Evolutionary conservation across 2,888 invertebrate genomes (phyloP).

Genomic region (Trichopria drosophilae): DNA sequence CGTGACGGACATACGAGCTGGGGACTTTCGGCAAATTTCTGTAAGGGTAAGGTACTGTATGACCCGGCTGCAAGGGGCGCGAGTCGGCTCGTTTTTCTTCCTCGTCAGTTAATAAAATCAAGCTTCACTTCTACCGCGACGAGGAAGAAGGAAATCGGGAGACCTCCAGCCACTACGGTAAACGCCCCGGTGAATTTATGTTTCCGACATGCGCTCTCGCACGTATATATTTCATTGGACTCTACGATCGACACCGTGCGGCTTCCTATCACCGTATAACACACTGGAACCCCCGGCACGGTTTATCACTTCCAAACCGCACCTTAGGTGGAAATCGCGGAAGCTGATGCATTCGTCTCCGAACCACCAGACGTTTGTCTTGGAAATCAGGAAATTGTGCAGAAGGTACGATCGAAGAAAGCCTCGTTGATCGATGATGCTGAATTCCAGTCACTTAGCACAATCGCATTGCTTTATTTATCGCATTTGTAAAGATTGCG

Average conservation of each 20-base stretch:
- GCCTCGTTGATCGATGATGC: too few species aligned
- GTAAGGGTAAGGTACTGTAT: not conserved
- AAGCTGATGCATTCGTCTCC: not conserved
- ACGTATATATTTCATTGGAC: conserved; percentile 29
- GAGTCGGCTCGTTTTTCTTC: conserved; percentile 46
- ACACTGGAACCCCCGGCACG: conserved; percentile 30
- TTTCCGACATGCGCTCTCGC: conserved; percentile 37
- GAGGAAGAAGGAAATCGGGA: conserved; percentile 26
- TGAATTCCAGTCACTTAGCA: too few species aligned
- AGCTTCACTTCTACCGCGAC: conserved; percentile 27
- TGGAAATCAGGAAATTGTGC: too few species aligned
- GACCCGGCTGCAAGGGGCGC: conserved; percentile 12
- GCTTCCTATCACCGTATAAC: conserved; percentile 40
- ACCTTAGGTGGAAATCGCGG: not conserved
- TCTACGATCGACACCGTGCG: conserved; percentile 38
- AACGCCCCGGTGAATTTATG: conserved; percentile 43
- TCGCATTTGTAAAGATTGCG: too few species aligned
- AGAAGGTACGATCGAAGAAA: too few species aligned
- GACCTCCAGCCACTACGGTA: conserved; percentile 37
- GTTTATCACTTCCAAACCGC: conserved; percentile 38
- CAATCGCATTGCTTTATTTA: too few species aligned
- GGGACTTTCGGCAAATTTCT: conserved; percentile 45
- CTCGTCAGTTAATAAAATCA: conserved; percentile 51
- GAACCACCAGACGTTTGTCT: not conserved
- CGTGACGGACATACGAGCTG: conserved; percentile 53